Evolutionary conservation across 2,888 invertebrate species (phyloP).

Genomic region (Apoda limacodes): DNA sequence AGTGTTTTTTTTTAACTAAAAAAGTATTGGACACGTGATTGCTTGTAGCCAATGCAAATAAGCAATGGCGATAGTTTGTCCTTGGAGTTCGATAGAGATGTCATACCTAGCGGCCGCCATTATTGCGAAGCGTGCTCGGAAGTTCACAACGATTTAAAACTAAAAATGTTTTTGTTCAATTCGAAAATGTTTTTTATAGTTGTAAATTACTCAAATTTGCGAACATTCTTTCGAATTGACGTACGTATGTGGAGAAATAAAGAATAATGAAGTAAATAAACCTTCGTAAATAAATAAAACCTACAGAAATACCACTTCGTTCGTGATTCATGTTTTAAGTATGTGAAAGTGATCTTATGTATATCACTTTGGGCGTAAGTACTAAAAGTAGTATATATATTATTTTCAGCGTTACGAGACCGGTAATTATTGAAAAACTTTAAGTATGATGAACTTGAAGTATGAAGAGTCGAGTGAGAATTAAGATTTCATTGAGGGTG

Average conservation of each 20-base stretch:
- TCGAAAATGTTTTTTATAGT: too few relatives aligned
- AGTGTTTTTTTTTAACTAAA: too few relatives aligned
- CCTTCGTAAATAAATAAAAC: conserved; percentile 8
- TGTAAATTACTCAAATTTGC: too few relatives aligned
- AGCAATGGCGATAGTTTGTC: too few relatives aligned
- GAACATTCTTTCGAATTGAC: conserved; percentile 1
- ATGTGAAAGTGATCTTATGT: conserved; percentile 2
- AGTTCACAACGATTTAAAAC: too few relatives aligned
- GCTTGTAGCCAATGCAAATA: too few relatives aligned
- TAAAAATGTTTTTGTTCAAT: too few relatives aligned
- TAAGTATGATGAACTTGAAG: conserved; percentile 2
- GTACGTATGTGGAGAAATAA: conserved; percentile 6
- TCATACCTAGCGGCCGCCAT: too few relatives aligned
- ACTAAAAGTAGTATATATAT: conserved; percentile 4
- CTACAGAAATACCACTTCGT: conserved; percentile 6
- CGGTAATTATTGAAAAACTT: conserved; percentile 5
- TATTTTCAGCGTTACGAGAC: conserved; percentile 5
- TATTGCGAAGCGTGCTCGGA: too few relatives aligned
- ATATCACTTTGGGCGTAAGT: conserved; percentile 2
- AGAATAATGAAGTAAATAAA: conserved; percentile 4
- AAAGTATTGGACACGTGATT: too few relatives aligned
- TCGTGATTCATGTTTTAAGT: conserved; percentile 7
- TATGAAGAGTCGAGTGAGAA: conserved; percentile 5
- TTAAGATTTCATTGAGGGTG: conserved; percentile 3
- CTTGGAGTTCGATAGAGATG: too few relatives aligned